These are phyloP conservation scores for Drosophila nigricruria DNA, from an alignment of 2,888 invertebrate genomes.

Conservation along the genomic window DNA sequence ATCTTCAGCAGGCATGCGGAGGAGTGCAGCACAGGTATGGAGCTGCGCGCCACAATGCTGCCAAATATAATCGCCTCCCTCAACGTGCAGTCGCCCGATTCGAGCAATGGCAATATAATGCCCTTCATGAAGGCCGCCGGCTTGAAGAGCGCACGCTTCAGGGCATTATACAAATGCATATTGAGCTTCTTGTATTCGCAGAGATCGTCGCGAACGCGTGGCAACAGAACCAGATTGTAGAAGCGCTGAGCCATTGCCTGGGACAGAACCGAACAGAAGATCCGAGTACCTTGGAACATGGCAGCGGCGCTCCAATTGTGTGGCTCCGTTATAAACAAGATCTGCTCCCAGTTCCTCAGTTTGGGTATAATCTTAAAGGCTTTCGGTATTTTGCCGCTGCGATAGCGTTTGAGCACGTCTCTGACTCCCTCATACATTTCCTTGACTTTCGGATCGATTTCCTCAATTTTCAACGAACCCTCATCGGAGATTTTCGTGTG, in stretches of 20 bases:
- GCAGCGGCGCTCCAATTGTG: slow-evolving; percentile 99
- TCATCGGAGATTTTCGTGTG: slow-evolving; percentile 93
- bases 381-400: slow-evolving; percentile 98
- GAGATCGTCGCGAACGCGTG: slow-evolving; percentile 97
- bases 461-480: slow-evolving; percentile 89
- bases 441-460: slow-evolving; percentile 93
- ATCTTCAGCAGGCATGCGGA: slow-evolving; percentile 97
- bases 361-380: slow-evolving; percentile 98
- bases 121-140: slow-evolving; percentile 99
- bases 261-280: slow-evolving; percentile 98
- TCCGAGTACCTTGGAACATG: slow-evolving; percentile 93
- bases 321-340: slow-evolving; percentile 94
- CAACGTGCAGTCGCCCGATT: slow-evolving; percentile 96
- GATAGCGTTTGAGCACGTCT: slow-evolving; percentile 94
- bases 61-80: slow-evolving; percentile 98
- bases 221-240: slow-evolving; percentile 96
- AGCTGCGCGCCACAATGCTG: slow-evolving; percentile 95
- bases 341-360: slow-evolving; percentile 97
- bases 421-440: slow-evolving; percentile 96
- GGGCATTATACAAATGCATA: slow-evolving; percentile 97
- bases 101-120: slow-evolving; percentile 90
- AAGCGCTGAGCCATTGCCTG: slow-evolving; percentile 98
- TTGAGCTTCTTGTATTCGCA: slow-evolving; percentile 97
- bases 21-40: slow-evolving; percentile 97
- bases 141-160: slow-evolving; percentile 97